These are phyloP conservation scores for Heloderma charlesbogerti DNA, from an alignment of 2,113 vertebrate species.

Conservation along the genomic window DNA sequence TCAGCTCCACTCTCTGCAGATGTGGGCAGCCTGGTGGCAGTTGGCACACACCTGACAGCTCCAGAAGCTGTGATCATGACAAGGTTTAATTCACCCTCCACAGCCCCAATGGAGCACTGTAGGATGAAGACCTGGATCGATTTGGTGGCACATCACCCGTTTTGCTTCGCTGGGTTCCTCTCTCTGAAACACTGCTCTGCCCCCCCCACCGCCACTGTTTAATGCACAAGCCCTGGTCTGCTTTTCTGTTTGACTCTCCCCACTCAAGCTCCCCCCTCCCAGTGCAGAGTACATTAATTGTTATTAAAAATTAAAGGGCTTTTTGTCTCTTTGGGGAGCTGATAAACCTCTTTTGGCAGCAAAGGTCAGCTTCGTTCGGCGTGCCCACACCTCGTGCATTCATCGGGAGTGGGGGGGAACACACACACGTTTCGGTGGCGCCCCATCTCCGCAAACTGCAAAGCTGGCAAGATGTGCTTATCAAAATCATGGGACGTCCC, in stretches of 20 bases:
- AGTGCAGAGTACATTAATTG: slow-evolving; percentile 8
- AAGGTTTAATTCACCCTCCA: too few relatives aligned
- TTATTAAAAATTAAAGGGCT: slow-evolving; percentile 32
- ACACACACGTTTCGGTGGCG: too few relatives aligned
- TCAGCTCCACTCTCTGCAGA: too few relatives aligned
- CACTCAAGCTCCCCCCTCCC: neutral
- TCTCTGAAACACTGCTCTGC: neutral
- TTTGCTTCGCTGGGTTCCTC: neutral
- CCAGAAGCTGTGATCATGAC: too few relatives aligned
- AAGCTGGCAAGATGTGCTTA: too few relatives aligned
- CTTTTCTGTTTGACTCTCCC: too few relatives aligned
- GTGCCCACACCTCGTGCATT: neutral
- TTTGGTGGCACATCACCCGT: neutral
- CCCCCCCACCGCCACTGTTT: neutral
- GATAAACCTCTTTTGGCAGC: slow-evolving; percentile 16
- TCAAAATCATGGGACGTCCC: too few relatives aligned
- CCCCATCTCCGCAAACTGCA: neutral
- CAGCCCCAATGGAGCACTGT: neutral
- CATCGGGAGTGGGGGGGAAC: neutral
- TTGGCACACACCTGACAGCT: too few relatives aligned
- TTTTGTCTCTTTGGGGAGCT: slow-evolving; percentile 2
- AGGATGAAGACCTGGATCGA: neutral
- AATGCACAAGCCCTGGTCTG: too few relatives aligned
- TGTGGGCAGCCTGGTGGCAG: too few relatives aligned
- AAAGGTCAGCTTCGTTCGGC: neutral